Percentiles rank a stretch among this genome's conserved stretches.
Conservation (phyloP, 2,888 invertebrate genomes). For the Silvanus unidentatus region DNA sequence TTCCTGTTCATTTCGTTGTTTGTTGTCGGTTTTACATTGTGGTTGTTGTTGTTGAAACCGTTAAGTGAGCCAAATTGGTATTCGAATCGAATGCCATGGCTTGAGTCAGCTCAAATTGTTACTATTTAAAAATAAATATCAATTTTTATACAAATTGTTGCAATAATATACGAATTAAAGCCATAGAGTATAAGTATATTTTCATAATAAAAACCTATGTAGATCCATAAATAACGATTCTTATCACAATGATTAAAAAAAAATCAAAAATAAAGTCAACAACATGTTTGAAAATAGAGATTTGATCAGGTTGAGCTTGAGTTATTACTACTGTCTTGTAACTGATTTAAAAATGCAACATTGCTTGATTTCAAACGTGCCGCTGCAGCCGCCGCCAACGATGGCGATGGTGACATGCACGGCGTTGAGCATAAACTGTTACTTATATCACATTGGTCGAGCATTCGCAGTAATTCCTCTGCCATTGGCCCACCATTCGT, state of each 20-base stretch:
- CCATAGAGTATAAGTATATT: too few relatives aligned
- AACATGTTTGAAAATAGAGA: too few relatives aligned
- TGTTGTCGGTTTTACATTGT: slow-evolving; percentile 67
- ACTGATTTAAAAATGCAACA: slow-evolving; percentile 58
- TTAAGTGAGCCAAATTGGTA: slow-evolving; percentile 60
- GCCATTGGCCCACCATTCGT: slow-evolving; percentile 86
- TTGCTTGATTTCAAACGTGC: slow-evolving; percentile 57
- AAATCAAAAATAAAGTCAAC: background rate
- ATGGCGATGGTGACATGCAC: slow-evolving; percentile 69
- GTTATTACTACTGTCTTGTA: slow-evolving; percentile 30
- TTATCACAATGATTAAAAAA: background rate
- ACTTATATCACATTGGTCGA: slow-evolving; percentile 92
- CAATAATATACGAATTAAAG: too few relatives aligned
- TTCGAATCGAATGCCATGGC: slow-evolving; percentile 30
- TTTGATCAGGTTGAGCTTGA: slow-evolving; percentile 18
- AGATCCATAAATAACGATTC: background rate
- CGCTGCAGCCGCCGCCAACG: slow-evolving; percentile 50
- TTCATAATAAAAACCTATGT: too few relatives aligned
- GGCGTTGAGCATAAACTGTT: slow-evolving; percentile 73
- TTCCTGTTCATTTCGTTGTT: slow-evolving; percentile 61
- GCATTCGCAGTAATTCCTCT: slow-evolving; percentile 80
- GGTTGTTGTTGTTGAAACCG: slow-evolving; percentile 71
- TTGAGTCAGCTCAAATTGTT: too few relatives aligned
- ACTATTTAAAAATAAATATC: too few relatives aligned
- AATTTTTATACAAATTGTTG: too few relatives aligned